Evolutionary conservation across 2,888 invertebrate genomes (phyloP).

Genomic region (Drepana falcataria): DNA sequence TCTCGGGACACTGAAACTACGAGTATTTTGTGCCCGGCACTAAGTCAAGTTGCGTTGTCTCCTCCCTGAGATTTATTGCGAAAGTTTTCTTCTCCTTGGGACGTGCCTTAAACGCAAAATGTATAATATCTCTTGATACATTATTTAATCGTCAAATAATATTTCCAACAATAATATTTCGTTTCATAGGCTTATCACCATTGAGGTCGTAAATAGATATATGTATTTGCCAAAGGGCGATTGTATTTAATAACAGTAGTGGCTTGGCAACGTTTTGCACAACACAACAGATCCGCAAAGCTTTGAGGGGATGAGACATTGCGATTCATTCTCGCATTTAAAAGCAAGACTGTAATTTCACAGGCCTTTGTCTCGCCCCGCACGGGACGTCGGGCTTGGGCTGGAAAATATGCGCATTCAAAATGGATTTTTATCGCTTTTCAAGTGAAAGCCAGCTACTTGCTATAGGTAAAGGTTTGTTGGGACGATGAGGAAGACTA

Average conservation of each 20-base stretch:
- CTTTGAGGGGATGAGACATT: slow-evolving; percentile 73
- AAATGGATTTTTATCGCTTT: slow-evolving; percentile 71
- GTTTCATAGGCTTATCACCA: too few relatives aligned
- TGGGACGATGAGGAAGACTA: background rate
- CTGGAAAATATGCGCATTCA: slow-evolving; percentile 73
- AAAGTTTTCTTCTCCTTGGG: slow-evolving; percentile 25
- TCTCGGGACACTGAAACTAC: slow-evolving; percentile 33
- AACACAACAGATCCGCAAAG: slow-evolving; percentile 55
- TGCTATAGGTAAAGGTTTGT: slow-evolving; percentile 13
- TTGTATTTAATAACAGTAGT: slow-evolving; percentile 44
- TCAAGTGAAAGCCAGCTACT: slow-evolving; percentile 60
- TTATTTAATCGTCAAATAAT: too few relatives aligned
- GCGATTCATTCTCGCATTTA: slow-evolving; percentile 75
- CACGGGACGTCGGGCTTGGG: slow-evolving; percentile 44
- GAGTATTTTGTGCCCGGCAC: slow-evolving; percentile 18
- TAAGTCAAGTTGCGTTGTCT: slow-evolving; percentile 4
- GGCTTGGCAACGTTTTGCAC: slow-evolving; percentile 41
- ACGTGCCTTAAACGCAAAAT: slow-evolving; percentile 11
- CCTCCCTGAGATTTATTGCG: slow-evolving; percentile 28
- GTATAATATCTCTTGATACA: too few relatives aligned
- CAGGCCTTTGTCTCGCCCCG: slow-evolving; percentile 68
- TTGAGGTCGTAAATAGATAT: slow-evolving; percentile 24
- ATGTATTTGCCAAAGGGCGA: slow-evolving; percentile 29
- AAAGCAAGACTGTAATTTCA: slow-evolving; percentile 76
- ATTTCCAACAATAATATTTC: too few relatives aligned